These are phyloP conservation scores for Scophthalmus maximus DNA, from an alignment of 2,113 vertebrate species.

Conservation along the genomic window DNA sequence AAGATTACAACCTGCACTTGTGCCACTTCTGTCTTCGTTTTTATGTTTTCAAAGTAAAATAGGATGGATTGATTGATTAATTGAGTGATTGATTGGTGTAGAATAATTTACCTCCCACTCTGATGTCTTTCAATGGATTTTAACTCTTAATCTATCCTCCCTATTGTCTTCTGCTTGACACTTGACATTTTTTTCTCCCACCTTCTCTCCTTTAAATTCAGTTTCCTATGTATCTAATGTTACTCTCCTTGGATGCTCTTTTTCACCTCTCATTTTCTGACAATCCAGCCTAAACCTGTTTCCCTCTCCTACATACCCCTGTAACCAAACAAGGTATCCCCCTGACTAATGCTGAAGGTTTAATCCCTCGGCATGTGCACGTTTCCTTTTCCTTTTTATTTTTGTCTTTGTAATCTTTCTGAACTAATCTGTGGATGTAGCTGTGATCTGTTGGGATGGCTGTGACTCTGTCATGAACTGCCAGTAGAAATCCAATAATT, in stretches of 20 bases:
- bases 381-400: not conserved
- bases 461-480: not conserved
- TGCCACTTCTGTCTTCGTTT: too few species aligned
- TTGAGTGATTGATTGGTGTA: too few species aligned
- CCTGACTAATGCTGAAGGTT: conserved; percentile 25
- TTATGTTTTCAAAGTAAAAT: too few species aligned
- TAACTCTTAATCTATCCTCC: conserved; percentile 20
- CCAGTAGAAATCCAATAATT: not conserved
- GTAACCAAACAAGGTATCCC: conserved; percentile 76
- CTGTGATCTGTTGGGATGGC: not conserved
- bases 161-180: not conserved
- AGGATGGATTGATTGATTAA: too few species aligned
- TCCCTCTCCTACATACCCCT: conserved; percentile 57
- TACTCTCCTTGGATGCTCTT: conserved; percentile 41
- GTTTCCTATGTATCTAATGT: conserved; percentile 29
- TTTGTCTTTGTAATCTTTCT: not conserved
- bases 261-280: conserved; percentile 43
- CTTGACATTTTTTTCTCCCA: conserved; percentile 4
- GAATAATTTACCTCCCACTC: conserved; percentile 15
- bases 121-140: not conserved
- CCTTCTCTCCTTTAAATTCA: conserved; percentile 29
- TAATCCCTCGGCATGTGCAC: conserved; percentile 38
- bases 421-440: conserved; percentile 8
- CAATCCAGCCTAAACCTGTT: conserved; percentile 73
- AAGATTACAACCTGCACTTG: too few species aligned